Evolutionary conservation across 2,113 vertebrate species (phyloP).

Genomic region (Nyctereutes procyonoides): DNA sequence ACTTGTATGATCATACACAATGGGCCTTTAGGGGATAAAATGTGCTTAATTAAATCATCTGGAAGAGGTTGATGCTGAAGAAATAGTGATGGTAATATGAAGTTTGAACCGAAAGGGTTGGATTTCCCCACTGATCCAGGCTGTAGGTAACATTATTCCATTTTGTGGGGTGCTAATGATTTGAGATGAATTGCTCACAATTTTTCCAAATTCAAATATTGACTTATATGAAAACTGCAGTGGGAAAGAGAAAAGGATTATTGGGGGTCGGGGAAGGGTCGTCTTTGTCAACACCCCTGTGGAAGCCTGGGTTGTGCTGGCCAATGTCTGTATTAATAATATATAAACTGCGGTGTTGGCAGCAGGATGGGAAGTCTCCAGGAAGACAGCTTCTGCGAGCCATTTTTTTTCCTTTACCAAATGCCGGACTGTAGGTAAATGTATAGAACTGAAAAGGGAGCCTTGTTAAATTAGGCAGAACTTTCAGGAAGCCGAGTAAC

Average conservation of each 20-base stretch:
- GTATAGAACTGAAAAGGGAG: conserved; percentile 77
- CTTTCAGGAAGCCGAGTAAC: conserved; percentile 81
- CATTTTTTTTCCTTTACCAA: conserved; percentile 59
- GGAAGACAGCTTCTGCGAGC: conserved; percentile 77
- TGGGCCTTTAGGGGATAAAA: neutral
- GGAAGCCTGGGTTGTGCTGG: conserved; percentile 83
- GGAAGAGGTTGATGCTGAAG: conserved; percentile 30
- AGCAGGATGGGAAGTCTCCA: conserved; percentile 76
- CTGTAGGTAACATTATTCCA: conserved; percentile 58
- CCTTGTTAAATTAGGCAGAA: conserved; percentile 79
- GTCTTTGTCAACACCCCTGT: conserved; percentile 84
- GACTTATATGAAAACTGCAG: conserved; percentile 76
- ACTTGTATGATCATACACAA: neutral
- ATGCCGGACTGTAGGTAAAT: conserved; percentile 80
- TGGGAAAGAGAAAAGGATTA: conserved; percentile 71
- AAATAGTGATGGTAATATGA: conserved; percentile 53
- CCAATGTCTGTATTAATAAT: conserved; percentile 79
- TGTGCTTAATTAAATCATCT: conserved; percentile 64
- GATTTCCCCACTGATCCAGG: conserved; percentile 75
- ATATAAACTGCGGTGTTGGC: conserved; percentile 82
- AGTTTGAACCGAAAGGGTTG: conserved; percentile 72
- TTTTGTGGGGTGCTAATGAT: conserved; percentile 72
- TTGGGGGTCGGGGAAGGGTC: neutral
- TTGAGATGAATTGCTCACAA: conserved; percentile 71
- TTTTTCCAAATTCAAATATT: conserved; percentile 83